phyloP scores from a whole-genome alignment of 2,888 invertebrate species.

The Conistra vaccinii region DNA sequence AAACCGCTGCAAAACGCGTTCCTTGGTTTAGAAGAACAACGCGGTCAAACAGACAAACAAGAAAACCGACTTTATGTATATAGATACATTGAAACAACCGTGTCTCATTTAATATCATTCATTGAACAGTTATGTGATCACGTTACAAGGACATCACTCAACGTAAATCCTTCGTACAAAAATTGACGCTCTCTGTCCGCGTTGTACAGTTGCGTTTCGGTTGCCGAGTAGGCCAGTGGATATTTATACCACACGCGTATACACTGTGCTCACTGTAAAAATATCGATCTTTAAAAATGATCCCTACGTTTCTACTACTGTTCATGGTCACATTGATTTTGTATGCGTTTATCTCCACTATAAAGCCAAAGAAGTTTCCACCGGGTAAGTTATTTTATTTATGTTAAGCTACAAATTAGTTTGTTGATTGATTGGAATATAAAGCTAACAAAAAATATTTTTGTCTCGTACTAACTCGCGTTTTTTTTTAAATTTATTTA shows the following conservation, averaged over 20 bases:
- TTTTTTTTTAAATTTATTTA: slow-evolving; percentile 19
- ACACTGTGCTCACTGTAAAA: slow-evolving; percentile 53
- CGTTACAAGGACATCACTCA: slow-evolving; percentile 47
- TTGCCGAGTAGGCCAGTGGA: slow-evolving; percentile 67
- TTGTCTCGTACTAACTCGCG: background rate
- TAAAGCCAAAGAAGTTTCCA: slow-evolving; percentile 87
- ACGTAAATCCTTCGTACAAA: slow-evolving; percentile 50
- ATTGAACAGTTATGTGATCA: slow-evolving; percentile 38
- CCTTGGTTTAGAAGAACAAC: background rate
- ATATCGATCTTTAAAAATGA: slow-evolving; percentile 64
- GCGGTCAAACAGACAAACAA: background rate
- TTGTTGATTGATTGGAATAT: background rate
- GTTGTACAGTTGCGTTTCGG: slow-evolving; percentile 66
- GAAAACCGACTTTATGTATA: slow-evolving; percentile 1
- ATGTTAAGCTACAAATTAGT: background rate
- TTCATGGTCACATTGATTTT: slow-evolving; percentile 62
- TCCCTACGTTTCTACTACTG: slow-evolving; percentile 57
- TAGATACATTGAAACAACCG: background rate
- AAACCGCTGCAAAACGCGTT: background rate
- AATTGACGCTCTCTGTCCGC: slow-evolving; percentile 55
- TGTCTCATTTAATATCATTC: slow-evolving; percentile 10
- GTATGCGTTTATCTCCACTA: slow-evolving; percentile 65
- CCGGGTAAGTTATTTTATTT: slow-evolving; percentile 82
- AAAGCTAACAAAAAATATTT: background rate
- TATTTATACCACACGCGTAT: slow-evolving; percentile 62